These are phyloP conservation scores for Laterallus jamaicensis DNA, from an alignment of 2,113 vertebrate species.

Conservation along the genomic window DNA sequence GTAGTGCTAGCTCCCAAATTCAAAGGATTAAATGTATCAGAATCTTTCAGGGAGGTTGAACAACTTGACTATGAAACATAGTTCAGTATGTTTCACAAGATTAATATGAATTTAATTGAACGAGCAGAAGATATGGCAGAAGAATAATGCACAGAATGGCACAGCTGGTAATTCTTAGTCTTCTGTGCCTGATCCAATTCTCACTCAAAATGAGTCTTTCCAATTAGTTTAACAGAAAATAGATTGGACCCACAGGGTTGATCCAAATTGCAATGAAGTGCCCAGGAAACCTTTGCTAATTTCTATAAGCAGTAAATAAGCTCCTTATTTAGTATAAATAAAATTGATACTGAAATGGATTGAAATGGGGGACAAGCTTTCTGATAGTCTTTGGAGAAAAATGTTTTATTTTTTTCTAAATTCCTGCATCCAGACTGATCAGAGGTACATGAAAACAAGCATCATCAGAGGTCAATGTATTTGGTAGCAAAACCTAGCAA, in stretches of 20 bases:
- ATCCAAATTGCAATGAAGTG: not conserved
- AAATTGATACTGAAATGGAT: not conserved
- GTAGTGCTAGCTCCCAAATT: not conserved
- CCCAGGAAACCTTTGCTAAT: not conserved
- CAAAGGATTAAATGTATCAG: not conserved
- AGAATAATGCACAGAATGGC: not conserved
- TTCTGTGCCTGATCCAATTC: not conserved
- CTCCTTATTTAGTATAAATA: not conserved
- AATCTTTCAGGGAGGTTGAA: not conserved
- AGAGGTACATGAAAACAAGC: not conserved
- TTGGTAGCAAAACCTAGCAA: not conserved
- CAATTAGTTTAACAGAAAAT: slow-evolving; percentile 23
- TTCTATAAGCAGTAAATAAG: slow-evolving; percentile 2
- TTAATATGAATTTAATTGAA: slow-evolving; percentile 6
- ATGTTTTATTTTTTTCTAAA: not conserved
- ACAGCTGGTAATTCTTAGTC: not conserved
- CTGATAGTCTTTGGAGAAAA: not conserved
- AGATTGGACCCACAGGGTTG: not conserved
- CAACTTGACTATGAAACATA: not conserved
- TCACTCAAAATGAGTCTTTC: slow-evolving; percentile 3
- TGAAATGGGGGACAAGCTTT: not conserved
- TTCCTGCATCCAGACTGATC: not conserved
- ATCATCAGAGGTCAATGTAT: not conserved
- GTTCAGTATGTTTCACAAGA: not conserved
- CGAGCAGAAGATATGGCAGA: not conserved